phyloP scores from a whole-genome alignment of 1,140 invertebrate genomes.

The Heliothis subflexa region DNA sequence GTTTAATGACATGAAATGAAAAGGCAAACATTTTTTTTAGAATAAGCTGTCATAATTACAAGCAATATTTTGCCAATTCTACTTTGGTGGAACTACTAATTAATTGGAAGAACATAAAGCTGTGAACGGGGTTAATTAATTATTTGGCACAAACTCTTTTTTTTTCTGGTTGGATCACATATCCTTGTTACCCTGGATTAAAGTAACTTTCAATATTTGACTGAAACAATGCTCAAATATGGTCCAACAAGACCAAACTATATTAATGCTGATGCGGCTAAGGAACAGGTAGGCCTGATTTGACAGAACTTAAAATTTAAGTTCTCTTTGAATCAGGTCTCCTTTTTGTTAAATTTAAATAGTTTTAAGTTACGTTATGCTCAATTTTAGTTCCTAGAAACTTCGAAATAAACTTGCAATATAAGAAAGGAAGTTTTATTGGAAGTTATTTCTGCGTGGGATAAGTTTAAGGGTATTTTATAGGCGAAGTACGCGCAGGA shows the following conservation, averaged over 20 bases:
- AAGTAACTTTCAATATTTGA: slow-evolving; percentile 27
- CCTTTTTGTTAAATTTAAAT: neutral
- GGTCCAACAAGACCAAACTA: neutral
- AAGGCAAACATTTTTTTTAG: neutral
- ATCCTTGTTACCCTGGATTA: slow-evolving; percentile 65
- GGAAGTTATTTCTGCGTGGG: neutral
- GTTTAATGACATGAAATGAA: neutral
- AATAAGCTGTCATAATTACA: neutral
- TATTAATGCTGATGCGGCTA: neutral
- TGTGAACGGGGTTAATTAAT: too few species aligned
- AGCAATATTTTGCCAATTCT: too few species aligned
- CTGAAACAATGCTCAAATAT: slow-evolving; percentile 41
- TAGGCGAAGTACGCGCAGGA: neutral
- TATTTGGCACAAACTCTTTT: too few species aligned
- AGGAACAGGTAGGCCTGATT: slow-evolving; percentile 51
- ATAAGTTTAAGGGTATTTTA: slow-evolving; percentile 42
- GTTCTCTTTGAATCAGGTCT: slow-evolving; percentile 60
- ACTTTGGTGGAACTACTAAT: too few species aligned
- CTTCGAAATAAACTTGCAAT: slow-evolving; percentile 33
- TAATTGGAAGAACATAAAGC: too few species aligned
- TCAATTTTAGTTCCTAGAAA: slow-evolving; percentile 66
- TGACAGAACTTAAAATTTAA: slow-evolving; percentile 56
- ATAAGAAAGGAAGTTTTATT: slow-evolving; percentile 43
- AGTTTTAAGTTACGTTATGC: slow-evolving; percentile 46
- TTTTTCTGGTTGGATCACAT: neutral